Evolutionary conservation across 2,797 vertebrate species (phyloP).

Genomic region (Sciaenops ocellatus): DNA sequence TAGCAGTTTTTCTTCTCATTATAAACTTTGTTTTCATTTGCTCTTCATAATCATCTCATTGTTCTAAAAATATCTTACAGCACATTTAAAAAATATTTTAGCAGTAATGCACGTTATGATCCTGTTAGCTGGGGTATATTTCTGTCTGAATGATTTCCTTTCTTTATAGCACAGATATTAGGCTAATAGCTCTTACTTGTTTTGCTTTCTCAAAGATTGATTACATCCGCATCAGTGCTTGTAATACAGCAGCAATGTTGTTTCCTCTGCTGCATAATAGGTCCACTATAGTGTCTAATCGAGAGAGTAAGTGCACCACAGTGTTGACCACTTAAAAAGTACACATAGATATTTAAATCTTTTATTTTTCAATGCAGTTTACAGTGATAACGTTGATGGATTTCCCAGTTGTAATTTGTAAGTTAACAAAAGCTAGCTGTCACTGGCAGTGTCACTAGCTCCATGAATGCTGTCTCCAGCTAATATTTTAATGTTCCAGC

Average conservation of each 20-base stretch:
- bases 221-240: constrained; percentile 5
- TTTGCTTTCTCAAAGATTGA: not conserved
- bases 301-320: not conserved
- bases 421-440: too few species aligned
- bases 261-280: not conserved
- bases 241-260: not conserved
- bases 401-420: too few species aligned
- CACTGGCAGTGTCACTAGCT: too few species aligned
- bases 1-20: not conserved
- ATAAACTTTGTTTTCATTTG: not conserved
- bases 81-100: not conserved
- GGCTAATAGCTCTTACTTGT: not conserved
- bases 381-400: too few species aligned
- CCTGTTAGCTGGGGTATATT: not conserved
- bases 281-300: not conserved
- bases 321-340: not conserved
- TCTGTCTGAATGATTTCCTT: not conserved
- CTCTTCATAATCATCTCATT: not conserved
- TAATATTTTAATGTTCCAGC: too few species aligned
- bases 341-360: not conserved
- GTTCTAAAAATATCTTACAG: not conserved
- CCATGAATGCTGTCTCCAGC: too few species aligned
- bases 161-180: not conserved
- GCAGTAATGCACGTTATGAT: not conserved
- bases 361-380: not conserved